These are phyloP conservation scores for Corydoras maculifer DNA, from an alignment of 2,113 vertebrate genomes.

Conservation along the genomic window DNA sequence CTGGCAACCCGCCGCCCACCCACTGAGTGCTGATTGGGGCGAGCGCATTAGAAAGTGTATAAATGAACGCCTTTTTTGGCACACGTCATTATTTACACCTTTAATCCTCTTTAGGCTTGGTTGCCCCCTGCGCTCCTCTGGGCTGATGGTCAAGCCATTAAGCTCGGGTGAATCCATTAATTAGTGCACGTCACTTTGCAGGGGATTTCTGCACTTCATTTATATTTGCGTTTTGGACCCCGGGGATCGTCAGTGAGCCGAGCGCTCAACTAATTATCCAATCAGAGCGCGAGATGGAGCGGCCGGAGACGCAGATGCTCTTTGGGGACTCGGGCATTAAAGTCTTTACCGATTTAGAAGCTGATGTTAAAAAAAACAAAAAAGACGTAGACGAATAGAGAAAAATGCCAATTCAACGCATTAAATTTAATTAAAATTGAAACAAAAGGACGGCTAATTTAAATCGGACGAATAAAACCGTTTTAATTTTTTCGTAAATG, in stretches of 20 bases:
- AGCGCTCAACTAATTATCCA: slow-evolving; percentile 88
- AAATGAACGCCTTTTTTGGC: background rate
- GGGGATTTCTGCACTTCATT: slow-evolving; percentile 95
- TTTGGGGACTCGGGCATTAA: too few species aligned
- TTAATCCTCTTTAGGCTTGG: slow-evolving; percentile 40
- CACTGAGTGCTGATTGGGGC: too few species aligned
- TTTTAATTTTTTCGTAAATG: too few species aligned
- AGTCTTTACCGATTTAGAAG: too few species aligned
- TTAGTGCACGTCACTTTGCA: slow-evolving; percentile 49
- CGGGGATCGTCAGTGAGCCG: slow-evolving; percentile 66
- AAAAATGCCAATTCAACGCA: too few species aligned
- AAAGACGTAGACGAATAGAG: too few species aligned
- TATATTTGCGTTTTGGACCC: slow-evolving; percentile 97
- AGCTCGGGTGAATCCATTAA: slow-evolving; percentile 51
- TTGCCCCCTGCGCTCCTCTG: slow-evolving; percentile 21
- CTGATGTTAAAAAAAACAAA: too few species aligned
- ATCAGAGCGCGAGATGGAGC: slow-evolving; percentile 54
- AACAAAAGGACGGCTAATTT: too few species aligned
- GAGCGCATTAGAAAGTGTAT: too few species aligned
- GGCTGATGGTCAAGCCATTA: slow-evolving; percentile 40
- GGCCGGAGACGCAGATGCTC: slow-evolving; percentile 24
- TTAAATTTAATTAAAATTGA: too few species aligned
- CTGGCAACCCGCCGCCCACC: too few species aligned
- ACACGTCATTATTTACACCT: slow-evolving; percentile 38
- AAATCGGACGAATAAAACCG: too few species aligned